These are phyloP conservation scores for Schizotus pectinicornis DNA, from an alignment of 2,888 invertebrate species.

Conservation along the genomic window DNA sequence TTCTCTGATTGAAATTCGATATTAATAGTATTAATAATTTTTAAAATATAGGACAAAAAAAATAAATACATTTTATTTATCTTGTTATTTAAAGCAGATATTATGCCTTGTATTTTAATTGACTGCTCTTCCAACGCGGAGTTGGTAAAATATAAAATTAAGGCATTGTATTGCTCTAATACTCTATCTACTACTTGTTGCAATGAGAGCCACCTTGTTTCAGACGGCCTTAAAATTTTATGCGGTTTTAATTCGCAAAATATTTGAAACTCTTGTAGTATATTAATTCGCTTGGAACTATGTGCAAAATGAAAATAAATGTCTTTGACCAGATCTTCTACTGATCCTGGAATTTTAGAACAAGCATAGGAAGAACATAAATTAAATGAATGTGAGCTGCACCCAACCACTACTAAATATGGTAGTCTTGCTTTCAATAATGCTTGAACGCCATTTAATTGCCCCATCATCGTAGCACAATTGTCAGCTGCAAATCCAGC, in stretches of 20 bases:
- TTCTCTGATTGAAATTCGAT: no score
- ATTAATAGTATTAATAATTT: no score
- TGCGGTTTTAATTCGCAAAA: constrained; percentile 18
- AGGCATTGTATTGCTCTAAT: constrained; percentile 21
- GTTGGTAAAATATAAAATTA: constrained; percentile 23
- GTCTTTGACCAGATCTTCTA: constrained; percentile 12
- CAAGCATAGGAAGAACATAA: constrained; percentile 37
- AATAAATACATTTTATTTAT: no score
- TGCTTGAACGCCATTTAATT: constrained; percentile 30
- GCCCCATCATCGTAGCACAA: constrained; percentile 37
- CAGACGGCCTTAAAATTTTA: constrained; percentile 21
- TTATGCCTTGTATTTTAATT: no score
- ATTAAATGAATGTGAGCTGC: constrained; percentile 40
- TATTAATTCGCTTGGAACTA: constrained; percentile 15
- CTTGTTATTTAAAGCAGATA: constrained; percentile 25
- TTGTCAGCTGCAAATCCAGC: constrained; percentile 21
- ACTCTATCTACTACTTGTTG: constrained; percentile 22
- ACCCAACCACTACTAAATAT: constrained; percentile 37
- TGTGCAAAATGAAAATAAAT: constrained; percentile 22
- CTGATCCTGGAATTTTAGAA: constrained; percentile 30
- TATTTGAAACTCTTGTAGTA: constrained; percentile 23
- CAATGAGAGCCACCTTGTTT: constrained; percentile 32
- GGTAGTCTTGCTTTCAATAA: constrained; percentile 32
- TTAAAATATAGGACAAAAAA: no score
- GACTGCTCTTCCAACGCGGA: no score